phyloP scores from a whole-genome alignment of 2,888 invertebrate species.

The Vanessa cardui region DNA sequence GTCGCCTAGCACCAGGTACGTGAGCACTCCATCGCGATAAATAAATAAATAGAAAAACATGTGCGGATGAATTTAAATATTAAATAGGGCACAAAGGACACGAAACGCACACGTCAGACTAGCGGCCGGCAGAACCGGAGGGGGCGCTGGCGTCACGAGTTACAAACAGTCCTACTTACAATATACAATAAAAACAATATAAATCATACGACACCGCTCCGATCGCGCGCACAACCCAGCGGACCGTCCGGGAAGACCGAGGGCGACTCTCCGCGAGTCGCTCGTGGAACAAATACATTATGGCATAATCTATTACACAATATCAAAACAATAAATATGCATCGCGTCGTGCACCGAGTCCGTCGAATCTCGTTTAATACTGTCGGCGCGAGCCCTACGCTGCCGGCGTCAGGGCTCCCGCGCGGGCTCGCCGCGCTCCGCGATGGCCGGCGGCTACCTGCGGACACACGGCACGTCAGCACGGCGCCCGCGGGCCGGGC shows the following conservation, averaged over 20 bases:
- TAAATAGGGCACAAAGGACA: conserved; percentile 13
- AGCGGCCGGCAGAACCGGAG: conserved; percentile 20
- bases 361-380: conserved; percentile 5
- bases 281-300: conserved; percentile 69
- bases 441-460: conserved; percentile 61
- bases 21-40: conserved; percentile 53
- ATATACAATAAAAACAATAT: conserved; percentile 51
- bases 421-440: conserved; percentile 28
- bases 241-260: conserved; percentile 35
- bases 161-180: conserved; percentile 56
- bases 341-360: conserved; percentile 30
- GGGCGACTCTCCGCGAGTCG: conserved; percentile 57
- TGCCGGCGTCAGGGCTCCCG: conserved; percentile 19
- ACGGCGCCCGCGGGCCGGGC: background rate
- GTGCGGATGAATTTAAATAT: conserved; percentile 30
- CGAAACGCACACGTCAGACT: conserved; percentile 21
- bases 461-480: background rate
- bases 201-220: conserved; percentile 53
- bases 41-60: conserved; percentile 34
- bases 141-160: background rate
- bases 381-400: conserved; percentile 16
- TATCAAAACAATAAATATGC: conserved; percentile 69
- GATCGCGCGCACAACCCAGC: conserved; percentile 49
- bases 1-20: conserved; percentile 59
- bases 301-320: conserved; percentile 71